A percentile compares a stretch with the other conserved stretches of the same genome.
Conservation (phyloP, 2,113 vertebrate genomes). For the Ursus arctos region DNA sequence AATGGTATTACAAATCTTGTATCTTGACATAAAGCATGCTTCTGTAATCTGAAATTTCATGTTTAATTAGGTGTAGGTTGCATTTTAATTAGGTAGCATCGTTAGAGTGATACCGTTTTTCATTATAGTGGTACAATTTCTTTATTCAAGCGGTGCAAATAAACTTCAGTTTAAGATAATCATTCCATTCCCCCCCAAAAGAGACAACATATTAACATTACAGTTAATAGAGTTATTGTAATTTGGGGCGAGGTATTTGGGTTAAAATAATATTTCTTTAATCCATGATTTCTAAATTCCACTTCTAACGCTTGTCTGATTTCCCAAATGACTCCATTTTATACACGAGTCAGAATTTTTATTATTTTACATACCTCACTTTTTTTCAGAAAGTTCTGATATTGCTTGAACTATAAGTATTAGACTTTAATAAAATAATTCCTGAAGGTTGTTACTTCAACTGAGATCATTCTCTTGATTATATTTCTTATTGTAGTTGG, state of each 20-base stretch:
- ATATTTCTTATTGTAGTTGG: neutral
- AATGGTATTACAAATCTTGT: neutral
- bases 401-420: neutral
- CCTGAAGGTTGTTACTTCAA: neutral
- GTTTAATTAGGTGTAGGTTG: neutral
- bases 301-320: neutral
- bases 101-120: neutral
- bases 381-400: neutral
- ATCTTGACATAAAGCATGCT: neutral
- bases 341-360: neutral
- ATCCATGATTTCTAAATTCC: neutral
- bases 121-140: neutral
- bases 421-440: conserved; percentile 37
- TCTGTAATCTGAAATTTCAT: neutral
- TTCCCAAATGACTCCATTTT: neutral
- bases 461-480: neutral
- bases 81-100: neutral
- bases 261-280: neutral
- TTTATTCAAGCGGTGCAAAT: neutral
- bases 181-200: neutral
- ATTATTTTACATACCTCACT: neutral
- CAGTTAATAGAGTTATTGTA: neutral
- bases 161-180: neutral
- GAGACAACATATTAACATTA: neutral
- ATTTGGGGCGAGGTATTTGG: neutral